Conservation (phyloP, 35 echinoderm and acorn worm genomes). For the Hemicentrotus pulcherrimus region DNA sequence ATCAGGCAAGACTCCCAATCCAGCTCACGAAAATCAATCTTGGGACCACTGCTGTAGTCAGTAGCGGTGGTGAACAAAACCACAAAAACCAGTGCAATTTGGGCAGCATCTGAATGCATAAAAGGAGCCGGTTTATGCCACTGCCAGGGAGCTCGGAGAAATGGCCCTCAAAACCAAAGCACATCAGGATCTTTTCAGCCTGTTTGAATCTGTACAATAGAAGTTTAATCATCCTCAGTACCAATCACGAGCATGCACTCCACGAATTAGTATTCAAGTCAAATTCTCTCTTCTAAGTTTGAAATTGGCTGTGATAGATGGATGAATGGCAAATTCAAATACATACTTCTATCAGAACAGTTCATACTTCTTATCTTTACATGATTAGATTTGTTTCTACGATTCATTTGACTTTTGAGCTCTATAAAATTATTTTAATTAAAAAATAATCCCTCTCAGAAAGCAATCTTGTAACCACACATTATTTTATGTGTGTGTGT, state of each 20-base stretch:
- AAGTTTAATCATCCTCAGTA: background rate
- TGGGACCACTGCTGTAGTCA: background rate
- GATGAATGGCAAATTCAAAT: background rate
- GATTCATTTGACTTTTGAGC: background rate
- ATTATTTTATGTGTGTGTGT: too few relatives aligned
- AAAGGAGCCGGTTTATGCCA: background rate
- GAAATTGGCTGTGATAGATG: background rate
- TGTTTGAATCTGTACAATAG: background rate
- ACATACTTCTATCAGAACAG: background rate
- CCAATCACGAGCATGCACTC: background rate
- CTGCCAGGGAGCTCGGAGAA: background rate
- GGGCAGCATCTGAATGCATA: background rate
- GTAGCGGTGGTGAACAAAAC: background rate
- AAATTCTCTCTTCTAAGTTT: background rate
- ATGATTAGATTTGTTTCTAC: too few relatives aligned
- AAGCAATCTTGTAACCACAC: background rate
- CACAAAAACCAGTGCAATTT: conserved; percentile 11
- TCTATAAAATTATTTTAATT: background rate
- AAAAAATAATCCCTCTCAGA: background rate
- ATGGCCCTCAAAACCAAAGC: background rate
- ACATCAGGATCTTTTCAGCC: background rate
- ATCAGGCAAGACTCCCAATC: background rate
- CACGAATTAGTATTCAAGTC: background rate
- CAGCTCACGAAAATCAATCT: conserved; percentile 8
- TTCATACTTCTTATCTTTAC: background rate